Percentiles rank a stretch among this genome's conserved stretches.
Conservation (phyloP, 2,797 vertebrate genomes). For the Mareca penelope region DNA sequence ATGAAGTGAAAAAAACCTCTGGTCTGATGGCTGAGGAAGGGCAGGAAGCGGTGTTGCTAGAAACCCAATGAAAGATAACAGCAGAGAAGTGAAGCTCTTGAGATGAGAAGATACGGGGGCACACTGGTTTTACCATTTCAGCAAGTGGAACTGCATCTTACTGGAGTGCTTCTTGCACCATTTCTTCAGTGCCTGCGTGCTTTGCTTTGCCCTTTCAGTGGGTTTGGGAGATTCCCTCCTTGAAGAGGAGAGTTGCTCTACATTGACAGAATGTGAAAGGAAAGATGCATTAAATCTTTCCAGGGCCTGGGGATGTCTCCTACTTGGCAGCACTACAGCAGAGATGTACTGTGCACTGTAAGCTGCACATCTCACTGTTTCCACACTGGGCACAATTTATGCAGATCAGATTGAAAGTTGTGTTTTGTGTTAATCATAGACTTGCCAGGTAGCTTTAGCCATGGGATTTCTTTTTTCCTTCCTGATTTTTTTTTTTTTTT, state of each 20-base stretch:
- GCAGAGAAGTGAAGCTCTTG: not conserved
- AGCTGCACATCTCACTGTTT: not conserved
- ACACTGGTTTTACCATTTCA: accelerated
- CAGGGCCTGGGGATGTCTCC: not conserved
- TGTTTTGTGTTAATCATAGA: not conserved
- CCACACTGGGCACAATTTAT: not conserved
- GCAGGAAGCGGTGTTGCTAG: not conserved
- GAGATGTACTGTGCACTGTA: not conserved
- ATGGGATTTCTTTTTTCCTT: not conserved
- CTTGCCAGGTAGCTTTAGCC: not conserved
- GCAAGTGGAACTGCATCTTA: accelerated
- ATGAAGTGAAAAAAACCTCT: not conserved
- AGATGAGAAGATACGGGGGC: accelerated
- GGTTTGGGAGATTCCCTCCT: not conserved
- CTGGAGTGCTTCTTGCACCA: not conserved
- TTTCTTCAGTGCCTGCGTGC: not conserved
- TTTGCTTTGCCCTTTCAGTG: not conserved
- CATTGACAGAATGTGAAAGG: not conserved
- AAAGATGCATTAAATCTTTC: not conserved
- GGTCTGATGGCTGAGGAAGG: not conserved
- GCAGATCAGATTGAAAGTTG: not conserved
- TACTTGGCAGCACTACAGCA: not conserved
- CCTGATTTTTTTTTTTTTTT: not conserved
- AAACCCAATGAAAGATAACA: not conserved
- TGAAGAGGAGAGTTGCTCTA: not conserved